phyloP scores from a whole-genome alignment of 2,797 vertebrate species.

The Gymnopithys bicolor region DNA sequence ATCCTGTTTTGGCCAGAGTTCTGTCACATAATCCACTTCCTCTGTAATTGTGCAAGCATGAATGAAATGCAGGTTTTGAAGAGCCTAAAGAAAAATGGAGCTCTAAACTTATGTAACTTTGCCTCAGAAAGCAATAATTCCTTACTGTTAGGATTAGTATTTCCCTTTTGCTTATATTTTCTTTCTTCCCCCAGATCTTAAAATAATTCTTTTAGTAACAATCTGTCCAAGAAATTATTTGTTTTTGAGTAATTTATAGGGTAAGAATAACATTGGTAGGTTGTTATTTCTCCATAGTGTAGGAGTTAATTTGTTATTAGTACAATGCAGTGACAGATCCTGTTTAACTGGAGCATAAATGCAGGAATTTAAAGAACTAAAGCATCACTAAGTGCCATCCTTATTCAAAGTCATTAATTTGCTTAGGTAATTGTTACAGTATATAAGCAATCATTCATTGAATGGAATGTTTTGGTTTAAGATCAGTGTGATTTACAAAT shows the following conservation, averaged over 20 bases:
- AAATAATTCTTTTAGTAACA: not conserved
- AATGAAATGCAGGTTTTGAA: not conserved
- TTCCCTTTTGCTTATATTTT: not conserved
- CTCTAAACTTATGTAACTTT: not conserved
- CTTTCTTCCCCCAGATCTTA: not conserved
- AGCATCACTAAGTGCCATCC: conserved; percentile 4
- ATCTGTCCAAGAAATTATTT: not conserved
- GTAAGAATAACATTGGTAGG: not conserved
- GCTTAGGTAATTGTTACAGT: conserved; percentile 33
- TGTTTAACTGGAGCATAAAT: conserved; percentile 34
- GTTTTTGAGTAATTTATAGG: not conserved
- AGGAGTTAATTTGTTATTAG: conserved; percentile 46
- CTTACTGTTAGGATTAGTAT: not conserved
- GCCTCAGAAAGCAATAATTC: not conserved
- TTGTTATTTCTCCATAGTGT: not conserved
- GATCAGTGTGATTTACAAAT: conserved; percentile 47
- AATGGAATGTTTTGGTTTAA: conserved; percentile 40
- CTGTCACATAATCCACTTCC: conserved; percentile 17
- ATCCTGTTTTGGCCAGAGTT: conserved; percentile 15
- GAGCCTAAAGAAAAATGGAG: not conserved
- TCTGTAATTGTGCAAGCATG: not conserved
- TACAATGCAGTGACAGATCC: not conserved
- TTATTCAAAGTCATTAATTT: conserved; percentile 61
- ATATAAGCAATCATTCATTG: conserved; percentile 40
- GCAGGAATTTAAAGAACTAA: conserved; percentile 39